Evolutionary conservation across 2,888 invertebrate genomes (phyloP).

Genomic region (Leptopilina syphax): DNA sequence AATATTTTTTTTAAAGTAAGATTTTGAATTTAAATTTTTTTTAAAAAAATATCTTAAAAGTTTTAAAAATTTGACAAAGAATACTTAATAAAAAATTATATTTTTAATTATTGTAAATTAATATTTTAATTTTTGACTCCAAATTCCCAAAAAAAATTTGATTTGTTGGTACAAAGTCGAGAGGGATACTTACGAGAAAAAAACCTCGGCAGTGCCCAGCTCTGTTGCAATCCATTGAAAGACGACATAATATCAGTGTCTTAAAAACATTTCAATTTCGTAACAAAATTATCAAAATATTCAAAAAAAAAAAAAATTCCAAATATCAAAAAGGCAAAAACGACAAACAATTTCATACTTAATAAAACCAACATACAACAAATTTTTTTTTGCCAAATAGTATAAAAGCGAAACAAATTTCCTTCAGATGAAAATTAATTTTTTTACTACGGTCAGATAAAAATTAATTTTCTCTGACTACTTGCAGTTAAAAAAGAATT

Average conservation of each 20-base stretch:
- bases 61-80: too few relatives aligned
- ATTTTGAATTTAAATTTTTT: too few relatives aligned
- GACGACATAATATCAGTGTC: conserved; percentile 40
- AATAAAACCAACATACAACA: not conserved
- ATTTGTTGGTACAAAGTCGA: conserved; percentile 26
- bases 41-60: too few relatives aligned
- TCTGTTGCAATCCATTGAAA: conserved; percentile 41
- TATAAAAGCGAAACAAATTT: not conserved
- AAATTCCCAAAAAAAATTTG: conserved; percentile 13
- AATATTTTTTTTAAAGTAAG: too few relatives aligned
- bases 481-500: too few relatives aligned
- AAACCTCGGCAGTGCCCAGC: conserved; percentile 41
- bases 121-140: not conserved
- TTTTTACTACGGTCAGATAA: too few relatives aligned
- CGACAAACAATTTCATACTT: not conserved
- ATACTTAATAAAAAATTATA: too few relatives aligned
- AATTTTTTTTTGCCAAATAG: not conserved
- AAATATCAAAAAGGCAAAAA: not conserved
- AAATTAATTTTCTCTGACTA: too few relatives aligned
- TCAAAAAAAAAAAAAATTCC: not conserved
- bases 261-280: conserved; percentile 9
- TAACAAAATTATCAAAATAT: not conserved
- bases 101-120: too few relatives aligned
- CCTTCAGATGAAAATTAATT: not conserved
- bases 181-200: conserved; percentile 38